Base-by-base conservation (phyloP, 2,888 invertebrate genomes). In the Coleophora deauratella region DNA sequence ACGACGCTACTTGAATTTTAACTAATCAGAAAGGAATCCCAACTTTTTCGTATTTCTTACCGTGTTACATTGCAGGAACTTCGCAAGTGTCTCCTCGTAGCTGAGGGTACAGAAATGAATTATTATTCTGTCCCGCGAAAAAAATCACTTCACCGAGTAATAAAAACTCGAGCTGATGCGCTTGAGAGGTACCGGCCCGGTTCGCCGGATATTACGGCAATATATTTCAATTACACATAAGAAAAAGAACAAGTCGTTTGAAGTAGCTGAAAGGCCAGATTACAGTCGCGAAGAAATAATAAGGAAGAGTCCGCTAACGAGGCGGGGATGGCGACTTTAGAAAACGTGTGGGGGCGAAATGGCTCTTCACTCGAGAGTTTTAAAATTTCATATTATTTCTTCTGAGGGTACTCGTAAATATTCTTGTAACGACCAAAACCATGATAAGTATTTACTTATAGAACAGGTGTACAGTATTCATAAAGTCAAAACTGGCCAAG, bases 171-270 rank as follows among this genome's bases (percentile, higher is more conserved):
- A 72, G 72, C 71, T 75, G 80, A 80, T 81, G 80, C 73, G 75
- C 78, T 79, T 69, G 64, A 80, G 78, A 74, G 73, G 74, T 64
- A 65, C 21, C 69, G 39, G 74, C 72, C 73, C 68, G 72, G 82
- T 74, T 80, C 78, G 70, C 63, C 74, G 81, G 81, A 84, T 84
- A 85, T 84, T 84, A 81, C 76, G 74, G 81, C 81, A 85, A 85
- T 85, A 82, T 82, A 85, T 85, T 82, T 85, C 84, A 85, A 85
- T 85, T 85, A 85, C 84, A 82, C 74, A 76, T 80, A 80, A 82
- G 84, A 84, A 84, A 84, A 84, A 85, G 82, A 81, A 76, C 82
- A 80, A 85, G 82, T 81, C 80, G 75, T 81, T 79, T 80, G 75
- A 79, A 82, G 82, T 80, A 78, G 81, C 81, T 78, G 80, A 80